Conservation (phyloP, 2,113 vertebrate genomes). For the Hepsetus odoe region DNA sequence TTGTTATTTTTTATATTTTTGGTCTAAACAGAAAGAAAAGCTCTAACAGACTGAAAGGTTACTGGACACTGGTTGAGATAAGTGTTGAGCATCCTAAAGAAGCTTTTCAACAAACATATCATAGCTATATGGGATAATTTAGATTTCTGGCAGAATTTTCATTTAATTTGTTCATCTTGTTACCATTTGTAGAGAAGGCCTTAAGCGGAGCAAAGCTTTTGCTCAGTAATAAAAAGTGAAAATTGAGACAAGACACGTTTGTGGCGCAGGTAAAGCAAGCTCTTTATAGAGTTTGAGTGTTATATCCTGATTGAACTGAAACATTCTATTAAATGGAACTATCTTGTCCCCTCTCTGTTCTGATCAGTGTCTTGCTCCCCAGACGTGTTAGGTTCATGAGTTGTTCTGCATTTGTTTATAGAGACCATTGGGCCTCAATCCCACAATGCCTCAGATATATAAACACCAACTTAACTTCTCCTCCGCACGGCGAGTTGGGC, state of each 20-base stretch:
- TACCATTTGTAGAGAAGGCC: not conserved
- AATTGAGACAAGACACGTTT: not conserved
- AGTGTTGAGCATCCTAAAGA: too few relatives aligned
- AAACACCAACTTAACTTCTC: slow-evolving; percentile 60
- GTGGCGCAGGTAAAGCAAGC: slow-evolving; percentile 15
- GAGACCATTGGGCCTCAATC: slow-evolving; percentile 61
- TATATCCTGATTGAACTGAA: slow-evolving; percentile 15
- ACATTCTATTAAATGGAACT: slow-evolving; percentile 3
- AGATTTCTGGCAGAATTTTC: too few relatives aligned
- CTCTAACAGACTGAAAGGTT: too few relatives aligned
- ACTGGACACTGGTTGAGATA: too few relatives aligned
- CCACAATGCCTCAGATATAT: slow-evolving; percentile 67
- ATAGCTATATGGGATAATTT: too few relatives aligned
- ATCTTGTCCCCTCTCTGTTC: not conserved
- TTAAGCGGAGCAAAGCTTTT: too few relatives aligned
- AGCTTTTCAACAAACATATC: too few relatives aligned
- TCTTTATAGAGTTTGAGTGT: not conserved
- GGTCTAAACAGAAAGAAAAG: too few relatives aligned
- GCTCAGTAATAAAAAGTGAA: not conserved
- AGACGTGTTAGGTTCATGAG: slow-evolving; percentile 47
- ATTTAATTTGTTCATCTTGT: too few relatives aligned
- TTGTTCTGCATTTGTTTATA: slow-evolving; percentile 44
- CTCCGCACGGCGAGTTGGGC: slow-evolving; percentile 62
- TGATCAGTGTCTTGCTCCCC: slow-evolving; percentile 5
- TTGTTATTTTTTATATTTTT: too few relatives aligned